Evolutionary conservation across 2,113 vertebrate genomes (phyloP).

Genomic region (Monopterus albus): DNA sequence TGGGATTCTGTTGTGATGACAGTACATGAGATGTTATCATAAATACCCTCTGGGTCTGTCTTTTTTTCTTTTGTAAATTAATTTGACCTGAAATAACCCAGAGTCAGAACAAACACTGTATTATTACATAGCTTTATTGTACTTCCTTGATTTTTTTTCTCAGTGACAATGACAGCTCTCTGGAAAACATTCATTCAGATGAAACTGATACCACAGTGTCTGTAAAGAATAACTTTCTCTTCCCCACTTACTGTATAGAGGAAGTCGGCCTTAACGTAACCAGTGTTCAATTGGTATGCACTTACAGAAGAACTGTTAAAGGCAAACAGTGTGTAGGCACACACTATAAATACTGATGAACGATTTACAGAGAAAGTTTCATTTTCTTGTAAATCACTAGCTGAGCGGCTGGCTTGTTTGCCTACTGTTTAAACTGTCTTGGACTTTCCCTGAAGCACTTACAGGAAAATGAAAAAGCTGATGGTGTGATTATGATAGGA

Average conservation of each 20-base stretch:
- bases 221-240: conserved; percentile 11
- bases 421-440: fast-evolving
- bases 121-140: background rate
- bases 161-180: background rate
- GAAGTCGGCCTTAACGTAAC: background rate
- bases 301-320: too few relatives aligned
- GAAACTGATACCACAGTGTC: background rate
- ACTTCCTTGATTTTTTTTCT: background rate
- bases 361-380: background rate
- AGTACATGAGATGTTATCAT: too few relatives aligned
- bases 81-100: background rate
- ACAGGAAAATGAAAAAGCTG: conserved; percentile 15
- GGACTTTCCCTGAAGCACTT: conserved; percentile 44
- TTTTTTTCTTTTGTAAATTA: too few relatives aligned
- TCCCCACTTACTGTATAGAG: conserved; percentile 6
- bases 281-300: too few relatives aligned
- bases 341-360: background rate
- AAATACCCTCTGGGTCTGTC: too few relatives aligned
- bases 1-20: too few relatives aligned
- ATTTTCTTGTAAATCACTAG: conserved; percentile 22
- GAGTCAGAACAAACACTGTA: background rate
- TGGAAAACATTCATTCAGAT: background rate
- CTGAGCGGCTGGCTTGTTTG: background rate
- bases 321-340: background rate
- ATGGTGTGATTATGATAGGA: too few relatives aligned